phyloP scores from a whole-genome alignment of 1,140 invertebrate genomes.

The Temnothorax curvispinosus region DNA sequence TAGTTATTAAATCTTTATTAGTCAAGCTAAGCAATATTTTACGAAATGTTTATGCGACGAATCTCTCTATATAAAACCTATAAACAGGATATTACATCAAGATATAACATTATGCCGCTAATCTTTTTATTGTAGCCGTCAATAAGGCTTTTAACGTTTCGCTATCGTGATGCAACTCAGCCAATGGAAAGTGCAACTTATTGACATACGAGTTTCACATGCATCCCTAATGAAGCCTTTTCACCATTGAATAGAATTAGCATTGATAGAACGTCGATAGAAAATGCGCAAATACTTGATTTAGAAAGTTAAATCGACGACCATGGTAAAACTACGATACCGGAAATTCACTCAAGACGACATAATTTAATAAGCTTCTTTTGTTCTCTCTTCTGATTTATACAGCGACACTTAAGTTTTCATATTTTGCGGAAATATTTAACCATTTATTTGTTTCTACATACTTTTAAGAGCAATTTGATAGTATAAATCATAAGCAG shows the following conservation, averaged over 20 bases:
- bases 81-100: neutral
- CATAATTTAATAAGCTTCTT: neutral
- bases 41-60: neutral
- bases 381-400: neutral
- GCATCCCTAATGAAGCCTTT: constrained; percentile 35
- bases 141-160: constrained; percentile 22
- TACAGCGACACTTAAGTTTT: neutral
- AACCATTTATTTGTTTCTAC: neutral
- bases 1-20: neutral
- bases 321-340: neutral
- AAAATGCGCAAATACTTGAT: constrained; percentile 21
- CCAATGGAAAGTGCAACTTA: constrained; percentile 51
- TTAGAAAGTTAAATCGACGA: constrained; percentile 28
- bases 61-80: neutral
- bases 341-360: neutral
- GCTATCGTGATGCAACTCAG: neutral
- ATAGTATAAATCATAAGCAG: constrained; percentile 5
- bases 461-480: neutral
- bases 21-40: neutral
- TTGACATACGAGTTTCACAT: constrained; percentile 31
- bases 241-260: constrained; percentile 29
- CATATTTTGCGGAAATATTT: neutral
- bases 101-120: neutral
- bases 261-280: constrained; percentile 19
- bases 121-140: neutral